Base-by-base conservation (phyloP, 2,113 vertebrate genomes). In the Lutjanus erythropterus region DNA sequence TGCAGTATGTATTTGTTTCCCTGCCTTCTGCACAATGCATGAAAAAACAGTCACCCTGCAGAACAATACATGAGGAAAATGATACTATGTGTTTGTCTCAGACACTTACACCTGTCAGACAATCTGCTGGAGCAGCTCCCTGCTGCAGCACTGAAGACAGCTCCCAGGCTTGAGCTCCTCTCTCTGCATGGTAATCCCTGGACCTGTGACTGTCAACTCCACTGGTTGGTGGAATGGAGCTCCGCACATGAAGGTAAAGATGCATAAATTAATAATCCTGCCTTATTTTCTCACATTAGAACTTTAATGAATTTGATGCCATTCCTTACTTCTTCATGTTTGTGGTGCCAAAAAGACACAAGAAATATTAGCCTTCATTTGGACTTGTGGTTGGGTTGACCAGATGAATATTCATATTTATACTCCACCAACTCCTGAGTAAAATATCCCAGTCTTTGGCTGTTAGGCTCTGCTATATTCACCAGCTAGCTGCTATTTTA, bases 131-230 rank as follows among this genome's bases (percentile, higher is more conserved):
- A 95, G 86, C 89, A 89, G 61, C 85, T 96, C 23, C 87, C 92
- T 50, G 88, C 91, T 0, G 60, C 77, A 25, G 83, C 81, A 16
- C 73, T 96, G 55, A 83, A 71, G 56, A 91, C 90, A 9, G 86
- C 94, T 31, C 82, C 60, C 21, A 91, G 78, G 31, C 91, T 96
- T 6, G 95, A 96, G 64, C 65, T 95, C 18, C 88, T 96, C 37
- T 89, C 92, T 21, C 86, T 96, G 1, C 93, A 96, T 52, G 93
- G 93, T 8, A 96, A 96, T 78, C 95, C 93, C 18, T 96, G 95
- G 95, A 87, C 72, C n/a, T 96, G 95, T 75, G 94, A 96, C 84
- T 96, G 95, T 73, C 89, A 94, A 1, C 90, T 96, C 1, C 86
- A 80, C 12, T 95, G 95, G 95, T 59, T 96, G 23, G 12, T 95